Conservation (phyloP, 37 sponge, comb jelly and placozoan species). For the Spongilla lacustris region DNA sequence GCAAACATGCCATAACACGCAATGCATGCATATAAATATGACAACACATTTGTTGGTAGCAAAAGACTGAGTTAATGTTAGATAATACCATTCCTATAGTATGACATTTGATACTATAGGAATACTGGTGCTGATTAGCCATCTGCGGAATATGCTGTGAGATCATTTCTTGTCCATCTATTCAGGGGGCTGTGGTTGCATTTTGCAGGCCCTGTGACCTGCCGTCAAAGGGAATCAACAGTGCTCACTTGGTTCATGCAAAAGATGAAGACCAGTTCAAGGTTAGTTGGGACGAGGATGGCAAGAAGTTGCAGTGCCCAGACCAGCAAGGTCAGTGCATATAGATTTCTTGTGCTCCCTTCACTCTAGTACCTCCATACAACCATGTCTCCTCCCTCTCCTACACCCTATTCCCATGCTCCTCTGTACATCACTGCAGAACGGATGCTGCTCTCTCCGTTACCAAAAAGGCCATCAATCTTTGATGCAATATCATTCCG, state of each 20-base stretch:
- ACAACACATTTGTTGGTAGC: too few species aligned
- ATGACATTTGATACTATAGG: too few species aligned
- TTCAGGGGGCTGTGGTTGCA: neutral
- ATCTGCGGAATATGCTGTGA: neutral
- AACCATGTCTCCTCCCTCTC: too few species aligned
- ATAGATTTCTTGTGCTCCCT: too few species aligned
- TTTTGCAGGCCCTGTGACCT: neutral
- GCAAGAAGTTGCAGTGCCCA: neutral
- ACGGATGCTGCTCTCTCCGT: neutral
- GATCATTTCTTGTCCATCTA: neutral
- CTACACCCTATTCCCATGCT: too few species aligned
- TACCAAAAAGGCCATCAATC: neutral
- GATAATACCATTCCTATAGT: too few species aligned
- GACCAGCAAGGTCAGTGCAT: neutral
- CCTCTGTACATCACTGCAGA: constrained; percentile 1
- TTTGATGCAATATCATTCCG: neutral
- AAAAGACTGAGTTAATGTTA: too few species aligned
- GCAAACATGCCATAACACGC: too few species aligned
- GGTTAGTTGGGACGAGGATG: neutral
- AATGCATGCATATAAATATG: too few species aligned
- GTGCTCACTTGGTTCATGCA: neutral
- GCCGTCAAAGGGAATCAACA: neutral
- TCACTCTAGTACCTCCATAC: neutral
- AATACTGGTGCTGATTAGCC: too few species aligned
- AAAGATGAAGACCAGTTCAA: neutral